Evolutionary conservation across 1,140 invertebrate genomes (phyloP).

Genomic region (Rhizoglyphus robini): DNA sequence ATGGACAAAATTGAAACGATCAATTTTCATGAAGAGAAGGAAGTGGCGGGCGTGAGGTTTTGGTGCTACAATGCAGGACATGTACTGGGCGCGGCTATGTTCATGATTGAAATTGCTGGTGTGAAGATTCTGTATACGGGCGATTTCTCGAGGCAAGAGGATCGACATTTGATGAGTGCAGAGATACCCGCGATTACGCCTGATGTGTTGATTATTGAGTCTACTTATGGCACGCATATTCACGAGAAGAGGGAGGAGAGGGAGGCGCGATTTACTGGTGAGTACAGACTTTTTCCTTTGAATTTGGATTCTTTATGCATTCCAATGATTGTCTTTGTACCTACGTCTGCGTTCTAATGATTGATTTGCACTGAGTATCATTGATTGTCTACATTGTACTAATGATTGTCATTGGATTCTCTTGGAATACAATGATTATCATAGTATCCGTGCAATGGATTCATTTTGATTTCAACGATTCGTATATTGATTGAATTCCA

Average conservation of each 20-base stretch:
- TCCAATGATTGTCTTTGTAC: too few species aligned
- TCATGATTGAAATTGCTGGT: constrained; percentile 99
- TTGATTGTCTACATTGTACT: too few species aligned
- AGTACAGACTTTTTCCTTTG: too few species aligned
- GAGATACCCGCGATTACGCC: constrained; percentile 91
- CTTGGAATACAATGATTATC: too few species aligned
- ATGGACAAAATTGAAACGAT: constrained; percentile 99
- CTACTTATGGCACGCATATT: constrained; percentile 97
- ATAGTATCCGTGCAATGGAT: too few species aligned
- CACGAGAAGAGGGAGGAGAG: constrained; percentile 95
- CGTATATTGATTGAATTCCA: too few species aligned
- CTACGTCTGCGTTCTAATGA: too few species aligned
- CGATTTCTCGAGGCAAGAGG: constrained; percentile 96
- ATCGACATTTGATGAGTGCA: constrained; percentile 96
- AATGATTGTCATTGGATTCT: too few species aligned
- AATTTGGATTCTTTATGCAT: too few species aligned
- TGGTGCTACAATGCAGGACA: constrained; percentile 99
- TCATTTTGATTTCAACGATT: too few species aligned
- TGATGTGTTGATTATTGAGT: constrained; percentile 94
- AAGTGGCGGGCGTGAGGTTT: constrained; percentile 73
- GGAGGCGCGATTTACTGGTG: constrained; percentile 82
- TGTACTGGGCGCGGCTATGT: constrained; percentile 98
- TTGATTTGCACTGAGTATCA: too few species aligned
- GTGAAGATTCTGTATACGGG: constrained; percentile 94
- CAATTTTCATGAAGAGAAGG: constrained; percentile 96